Base-by-base conservation (phyloP, 2,888 invertebrate genomes). In the Embidobia sp. region DNA sequence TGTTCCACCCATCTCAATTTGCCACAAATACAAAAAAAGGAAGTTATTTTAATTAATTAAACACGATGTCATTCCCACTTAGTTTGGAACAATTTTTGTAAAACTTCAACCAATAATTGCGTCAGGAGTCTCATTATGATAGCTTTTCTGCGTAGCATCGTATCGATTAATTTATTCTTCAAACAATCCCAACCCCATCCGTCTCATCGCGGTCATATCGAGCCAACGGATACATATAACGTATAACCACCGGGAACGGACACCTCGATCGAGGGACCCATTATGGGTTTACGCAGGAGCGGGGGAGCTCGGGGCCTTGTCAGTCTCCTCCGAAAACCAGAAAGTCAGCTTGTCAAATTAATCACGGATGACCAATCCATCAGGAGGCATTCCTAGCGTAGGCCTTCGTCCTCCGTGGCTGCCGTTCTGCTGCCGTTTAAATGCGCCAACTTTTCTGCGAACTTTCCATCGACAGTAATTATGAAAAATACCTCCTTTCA, bases 341-440 rank as follows among this genome's bases (percentile, higher is more conserved):
- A 89, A 89, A 89, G 88, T 89, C 89, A 87, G 86, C 89, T 89
- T 88, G 89, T 89, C 89, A 89, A 89, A 89, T 89, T 89, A 89
- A 89, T 89, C 89, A 89, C 87, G 89, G 89, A 87, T 89, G 88
- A 89, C 89, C 89, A 89, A 89, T 89, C 89, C 89, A 89, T 89
- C 89, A 89, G 88, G 82, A 85, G 83, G 88, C 83, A 89, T 89
- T 88, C 87, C 86, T 86, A 86, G 85, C 79, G 77, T 81, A 80
- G 83, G 81, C 74, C 66, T 63, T 79, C 77, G 59, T 80, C 57
- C 63, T 75, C 51, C 64, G 67, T 66, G 29, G 57, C 70, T 72
- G 59, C 53, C 40, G 59, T 67, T 35, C 31, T 48, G 67, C 72
- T 63, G 63, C 49, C 51, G 69, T 64, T 72, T 51, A 51, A 59